A percentile compares a stretch with the other conserved stretches of the same genome.
Conservation (phyloP, 2,113 vertebrate genomes). For the Tricholaema leucomelas region DNA sequence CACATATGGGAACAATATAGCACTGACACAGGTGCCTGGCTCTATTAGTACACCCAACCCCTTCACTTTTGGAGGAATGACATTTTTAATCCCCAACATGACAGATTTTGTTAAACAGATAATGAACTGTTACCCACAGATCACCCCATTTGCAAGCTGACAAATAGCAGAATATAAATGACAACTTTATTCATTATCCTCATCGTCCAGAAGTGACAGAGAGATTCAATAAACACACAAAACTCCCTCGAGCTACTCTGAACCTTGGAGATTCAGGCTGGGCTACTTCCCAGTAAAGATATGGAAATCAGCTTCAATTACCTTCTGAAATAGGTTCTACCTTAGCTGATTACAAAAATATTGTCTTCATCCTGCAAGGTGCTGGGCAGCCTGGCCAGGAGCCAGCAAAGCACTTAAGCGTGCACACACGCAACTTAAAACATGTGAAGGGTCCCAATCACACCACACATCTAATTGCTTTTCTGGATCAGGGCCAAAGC, state of each 20-base stretch:
- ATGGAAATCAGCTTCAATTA: not conserved
- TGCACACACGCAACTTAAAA: not conserved
- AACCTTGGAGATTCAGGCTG: not conserved
- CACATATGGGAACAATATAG: not conserved
- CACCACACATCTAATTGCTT: not conserved
- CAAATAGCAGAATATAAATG: slow-evolving; percentile 18
- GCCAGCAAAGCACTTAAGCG: slow-evolving; percentile 37
- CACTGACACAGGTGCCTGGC: not conserved
- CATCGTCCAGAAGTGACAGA: not conserved
- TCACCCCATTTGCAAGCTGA: not conserved
- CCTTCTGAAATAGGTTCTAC: not conserved
- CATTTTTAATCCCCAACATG: not conserved
- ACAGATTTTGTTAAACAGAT: slow-evolving; percentile 21
- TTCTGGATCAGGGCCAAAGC: slow-evolving; percentile 11
- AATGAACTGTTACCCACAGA: slow-evolving; percentile 4
- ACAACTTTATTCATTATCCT: slow-evolving; percentile 16
- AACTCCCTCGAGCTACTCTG: not conserved
- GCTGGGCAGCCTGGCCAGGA: not conserved
- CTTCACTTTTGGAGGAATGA: not conserved
- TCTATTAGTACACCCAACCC: not conserved
- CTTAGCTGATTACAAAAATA: not conserved
- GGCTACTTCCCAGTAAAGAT: not conserved
- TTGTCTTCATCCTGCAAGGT: not conserved
- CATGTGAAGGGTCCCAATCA: not conserved
- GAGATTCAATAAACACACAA: not conserved